Percentiles rank a stretch among this genome's conserved stretches.
These are phyloP conservation scores for Hystrix cristata DNA, from an alignment of 2,113 vertebrate genomes.

Conservation along the genomic window DNA sequence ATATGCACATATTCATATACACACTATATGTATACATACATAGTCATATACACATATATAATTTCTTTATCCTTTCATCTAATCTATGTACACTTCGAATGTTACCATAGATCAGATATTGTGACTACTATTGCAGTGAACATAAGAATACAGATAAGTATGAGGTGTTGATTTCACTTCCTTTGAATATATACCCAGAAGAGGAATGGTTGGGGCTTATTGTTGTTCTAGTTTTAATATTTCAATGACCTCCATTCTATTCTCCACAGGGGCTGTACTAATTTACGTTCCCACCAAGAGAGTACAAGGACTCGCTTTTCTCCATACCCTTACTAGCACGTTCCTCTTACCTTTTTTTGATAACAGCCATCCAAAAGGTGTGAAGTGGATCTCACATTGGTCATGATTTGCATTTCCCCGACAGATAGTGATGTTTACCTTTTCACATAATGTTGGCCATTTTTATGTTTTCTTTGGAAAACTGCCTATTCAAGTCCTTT, in stretches of 20 bases:
- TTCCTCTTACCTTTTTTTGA: neutral
- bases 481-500: neutral
- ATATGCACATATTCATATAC: neutral
- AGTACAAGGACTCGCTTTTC: neutral
- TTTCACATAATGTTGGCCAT: neutral
- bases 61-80: neutral
- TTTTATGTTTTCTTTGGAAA: neutral
- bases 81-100: neutral
- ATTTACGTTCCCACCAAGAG: neutral
- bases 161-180: neutral
- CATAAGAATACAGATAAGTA: neutral
- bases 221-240: neutral
- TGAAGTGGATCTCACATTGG: neutral
- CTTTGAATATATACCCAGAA: neutral
- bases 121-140: neutral
- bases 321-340: neutral
- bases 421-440: neutral
- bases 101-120: neutral
- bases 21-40: too few relatives aligned
- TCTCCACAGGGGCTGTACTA: neutral
- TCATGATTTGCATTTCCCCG: neutral
- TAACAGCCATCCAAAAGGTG: neutral
- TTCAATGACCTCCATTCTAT: neutral
- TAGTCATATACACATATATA: neutral
- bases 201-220: neutral